Evolutionary conservation across 1,140 invertebrate genomes (phyloP), one percentile per base, ranked within the genome.

Genomic region (Hycleus phaleratus): DNA sequence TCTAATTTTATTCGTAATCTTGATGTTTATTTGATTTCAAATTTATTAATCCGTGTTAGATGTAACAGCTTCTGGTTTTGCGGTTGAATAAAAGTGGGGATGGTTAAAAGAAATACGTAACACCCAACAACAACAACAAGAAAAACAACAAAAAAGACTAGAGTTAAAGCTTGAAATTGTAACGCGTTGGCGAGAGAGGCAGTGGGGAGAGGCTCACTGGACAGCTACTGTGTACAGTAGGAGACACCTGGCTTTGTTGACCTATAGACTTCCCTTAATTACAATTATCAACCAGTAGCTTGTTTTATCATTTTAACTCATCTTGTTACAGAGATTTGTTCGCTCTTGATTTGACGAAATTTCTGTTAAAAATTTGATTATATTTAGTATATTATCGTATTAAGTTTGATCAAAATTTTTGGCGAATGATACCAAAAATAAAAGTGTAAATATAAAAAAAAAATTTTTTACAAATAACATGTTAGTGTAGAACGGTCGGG

Each of bases 241-340:
- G 57, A 46, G 55, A 65, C 63, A 65, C 63, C 63, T 65, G 63
- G 63, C 58, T 49, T 40, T 60, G 58, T 62, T 63, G 63, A 65
- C 57, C 60, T 62, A 49, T 63, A 58, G 63, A 65, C 60, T 65
- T 65, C 63, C 60, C 63, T 65, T 63, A 65, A 65, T 65, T 65
- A 65, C 61, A 65, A 65, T 65, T 65, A 65, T 65, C 62, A 65
- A 63, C 61, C 61, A 65, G 63, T 65, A 65, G 63, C 63, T 49
- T 60, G 61, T 63, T 58, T 62, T 61, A 57, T 65, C 48, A 52
- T 54, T 58, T 58, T 48, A 42, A 58, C 45, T 53, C 46, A 58
- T 58, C 59, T 60, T 49, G 40, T 61, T 57, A 49, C 40, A 58
- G 59, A 58, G 50, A 61, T 58, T 61, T 48, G 32, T 45, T 55